Evolutionary conservation across 2,888 invertebrate genomes (phyloP).

Genomic region (Agonopterix heracliana): DNA sequence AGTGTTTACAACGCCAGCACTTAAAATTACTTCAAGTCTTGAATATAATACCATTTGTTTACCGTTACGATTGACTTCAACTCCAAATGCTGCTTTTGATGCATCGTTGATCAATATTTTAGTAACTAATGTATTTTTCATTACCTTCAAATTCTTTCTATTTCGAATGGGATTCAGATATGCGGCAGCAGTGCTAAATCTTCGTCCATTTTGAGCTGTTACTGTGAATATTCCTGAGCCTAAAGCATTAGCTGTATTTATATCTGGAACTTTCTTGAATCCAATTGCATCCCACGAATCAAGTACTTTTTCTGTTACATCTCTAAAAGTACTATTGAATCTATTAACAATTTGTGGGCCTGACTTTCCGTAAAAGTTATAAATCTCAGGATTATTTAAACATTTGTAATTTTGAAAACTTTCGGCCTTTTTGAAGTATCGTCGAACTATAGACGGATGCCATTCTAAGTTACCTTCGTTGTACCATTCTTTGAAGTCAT

Average conservation of each 20-base stretch:
- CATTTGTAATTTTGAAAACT: conserved; percentile 38
- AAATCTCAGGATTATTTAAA: conserved; percentile 23
- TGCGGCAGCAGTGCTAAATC: conserved; percentile 63
- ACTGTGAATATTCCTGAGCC: conserved; percentile 65
- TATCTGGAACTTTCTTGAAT: conserved; percentile 42
- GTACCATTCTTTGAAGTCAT: conserved; percentile 73
- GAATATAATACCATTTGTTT: conserved; percentile 25
- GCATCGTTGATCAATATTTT: conserved; percentile 61
- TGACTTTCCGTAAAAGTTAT: conserved; percentile 43
- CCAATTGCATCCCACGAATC: conserved; percentile 62
- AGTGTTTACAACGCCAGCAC: conserved; percentile 64
- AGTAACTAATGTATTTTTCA: conserved; percentile 64
- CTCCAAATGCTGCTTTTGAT: conserved; percentile 47
- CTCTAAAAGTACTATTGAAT: conserved; percentile 53
- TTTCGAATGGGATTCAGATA: conserved; percentile 44
- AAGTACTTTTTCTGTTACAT: conserved; percentile 35
- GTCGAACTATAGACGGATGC: conserved; percentile 62
- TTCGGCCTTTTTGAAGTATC: conserved; percentile 71
- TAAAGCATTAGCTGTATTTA: conserved; percentile 54
- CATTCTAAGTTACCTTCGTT: conserved; percentile 71
- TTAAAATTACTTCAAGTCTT: conserved; percentile 61
- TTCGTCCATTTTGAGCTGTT: conserved; percentile 59
- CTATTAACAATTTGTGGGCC: conserved; percentile 63
- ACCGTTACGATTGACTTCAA: conserved; percentile 37
- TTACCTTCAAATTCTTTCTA: conserved; percentile 45